phyloP scores from a whole-genome alignment of 1,140 invertebrate genomes.

The Phymastichus coffea region DNA sequence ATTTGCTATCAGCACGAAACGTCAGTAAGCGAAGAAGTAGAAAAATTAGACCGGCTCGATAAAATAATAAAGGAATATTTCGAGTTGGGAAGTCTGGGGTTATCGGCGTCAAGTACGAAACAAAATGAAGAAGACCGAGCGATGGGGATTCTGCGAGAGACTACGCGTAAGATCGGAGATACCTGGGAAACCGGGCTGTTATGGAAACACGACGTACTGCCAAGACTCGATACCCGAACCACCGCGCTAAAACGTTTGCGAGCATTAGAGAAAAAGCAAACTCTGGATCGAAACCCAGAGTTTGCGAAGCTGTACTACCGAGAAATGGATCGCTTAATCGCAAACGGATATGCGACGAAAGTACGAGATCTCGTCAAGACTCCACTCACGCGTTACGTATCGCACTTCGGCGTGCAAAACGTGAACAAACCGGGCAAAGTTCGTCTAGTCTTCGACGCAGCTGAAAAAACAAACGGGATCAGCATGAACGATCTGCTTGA shows the following conservation, averaged over 20 bases:
- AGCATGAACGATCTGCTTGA: too few species aligned
- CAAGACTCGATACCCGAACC: neutral
- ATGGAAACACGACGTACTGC: constrained; percentile 15
- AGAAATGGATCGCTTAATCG: constrained; percentile 14
- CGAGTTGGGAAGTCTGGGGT: neutral
- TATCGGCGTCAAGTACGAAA: neutral
- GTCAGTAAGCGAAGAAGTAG: too few species aligned
- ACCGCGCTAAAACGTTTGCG: constrained; percentile 13
- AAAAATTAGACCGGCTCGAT: neutral
- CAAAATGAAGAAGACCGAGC: neutral
- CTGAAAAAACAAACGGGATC: too few species aligned
- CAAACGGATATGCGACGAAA: constrained; percentile 27
- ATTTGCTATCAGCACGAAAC: too few species aligned
- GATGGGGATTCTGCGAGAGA: neutral
- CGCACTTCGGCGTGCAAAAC: constrained; percentile 38
- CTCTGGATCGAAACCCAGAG: constrained; percentile 13
- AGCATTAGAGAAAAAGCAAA: constrained; percentile 20
- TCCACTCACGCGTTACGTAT: constrained; percentile 27
- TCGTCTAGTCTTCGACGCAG: too few species aligned
- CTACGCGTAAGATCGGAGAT: neutral
- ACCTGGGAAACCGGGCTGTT: constrained; percentile 31
- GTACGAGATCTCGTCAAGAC: neutral
- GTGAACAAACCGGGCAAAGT: too few species aligned
- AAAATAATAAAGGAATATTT: constrained; percentile 2
- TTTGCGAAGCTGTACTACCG: constrained; percentile 9